Evolutionary conservation across 2,797 vertebrate genomes (phyloP).

Genomic region (Xenentodon cancila): DNA sequence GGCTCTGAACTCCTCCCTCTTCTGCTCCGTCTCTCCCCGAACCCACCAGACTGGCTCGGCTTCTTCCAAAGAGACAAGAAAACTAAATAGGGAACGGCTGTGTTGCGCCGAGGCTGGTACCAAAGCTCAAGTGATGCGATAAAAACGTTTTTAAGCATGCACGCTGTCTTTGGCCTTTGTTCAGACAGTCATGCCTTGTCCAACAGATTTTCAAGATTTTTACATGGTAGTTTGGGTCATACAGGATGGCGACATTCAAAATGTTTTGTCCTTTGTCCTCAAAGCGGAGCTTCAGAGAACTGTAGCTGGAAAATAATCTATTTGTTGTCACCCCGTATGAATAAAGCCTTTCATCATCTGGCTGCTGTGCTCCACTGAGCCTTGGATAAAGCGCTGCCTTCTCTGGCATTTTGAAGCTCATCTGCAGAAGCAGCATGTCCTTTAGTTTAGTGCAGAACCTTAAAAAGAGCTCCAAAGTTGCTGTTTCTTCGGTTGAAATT

Average conservation of each 20-base stretch:
- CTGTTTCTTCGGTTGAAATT: slow-evolving; percentile 36
- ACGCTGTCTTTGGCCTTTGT: slow-evolving; percentile 55
- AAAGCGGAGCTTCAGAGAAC: slow-evolving; percentile 64
- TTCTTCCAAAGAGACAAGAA: slow-evolving; percentile 36
- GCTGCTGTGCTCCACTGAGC: slow-evolving; percentile 68
- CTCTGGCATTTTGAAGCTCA: slow-evolving; percentile 65
- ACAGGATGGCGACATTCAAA: slow-evolving; percentile 58
- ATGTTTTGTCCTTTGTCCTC: slow-evolving; percentile 73
- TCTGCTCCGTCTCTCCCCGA: slow-evolving; percentile 31
- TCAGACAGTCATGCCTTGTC: slow-evolving; percentile 63
- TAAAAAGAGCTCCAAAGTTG: slow-evolving; percentile 33
- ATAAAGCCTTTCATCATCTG: slow-evolving; percentile 79
- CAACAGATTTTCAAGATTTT: slow-evolving; percentile 54
- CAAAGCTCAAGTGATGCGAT: slow-evolving; percentile 24
- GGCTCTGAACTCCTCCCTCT: slow-evolving; percentile 19
- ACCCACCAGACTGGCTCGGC: slow-evolving; percentile 17
- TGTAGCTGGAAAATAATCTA: slow-evolving; percentile 71
- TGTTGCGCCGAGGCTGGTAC: slow-evolving; percentile 40
- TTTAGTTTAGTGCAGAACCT: slow-evolving; percentile 50
- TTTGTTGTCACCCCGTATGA: slow-evolving; percentile 79
- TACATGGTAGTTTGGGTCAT: slow-evolving; percentile 59
- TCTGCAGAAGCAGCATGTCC: slow-evolving; percentile 47
- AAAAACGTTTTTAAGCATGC: slow-evolving; percentile 43
- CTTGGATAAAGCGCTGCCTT: slow-evolving; percentile 59
- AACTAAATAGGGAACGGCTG: slow-evolving; percentile 27